A percentile compares a stretch with the other conserved stretches of the same genome.
Conservation (phyloP, 2,888 invertebrate species). For the Pemphredon lugubris region DNA sequence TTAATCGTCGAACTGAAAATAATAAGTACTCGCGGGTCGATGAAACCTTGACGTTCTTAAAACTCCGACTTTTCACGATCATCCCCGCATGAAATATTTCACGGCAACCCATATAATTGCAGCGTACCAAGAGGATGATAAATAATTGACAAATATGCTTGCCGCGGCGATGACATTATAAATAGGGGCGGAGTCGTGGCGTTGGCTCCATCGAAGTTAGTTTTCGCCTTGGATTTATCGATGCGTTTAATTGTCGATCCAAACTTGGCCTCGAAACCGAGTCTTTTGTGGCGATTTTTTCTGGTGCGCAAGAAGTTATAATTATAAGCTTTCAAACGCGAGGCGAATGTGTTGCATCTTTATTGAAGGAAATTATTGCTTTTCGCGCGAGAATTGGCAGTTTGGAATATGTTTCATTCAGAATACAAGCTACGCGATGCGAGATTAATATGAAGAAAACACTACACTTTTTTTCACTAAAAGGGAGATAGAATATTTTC, state of each 20-base stretch:
- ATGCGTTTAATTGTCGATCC: constrained; percentile 49
- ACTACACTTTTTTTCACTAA: too few species aligned
- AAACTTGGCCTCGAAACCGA: constrained; percentile 41
- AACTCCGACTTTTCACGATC: constrained; percentile 44
- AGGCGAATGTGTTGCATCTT: constrained; percentile 4
- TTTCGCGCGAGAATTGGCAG: too few species aligned
- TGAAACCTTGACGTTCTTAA: too few species aligned
- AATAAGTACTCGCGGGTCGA: too few species aligned
- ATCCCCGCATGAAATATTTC: constrained; percentile 35
- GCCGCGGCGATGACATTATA: constrained; percentile 24
- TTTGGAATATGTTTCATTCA: not conserved
- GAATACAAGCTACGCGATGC: too few species aligned
- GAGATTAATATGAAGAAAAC: too few species aligned
- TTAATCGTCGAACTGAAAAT: too few species aligned
- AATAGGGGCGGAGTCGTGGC: constrained; percentile 21
- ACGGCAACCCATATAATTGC: constrained; percentile 46
- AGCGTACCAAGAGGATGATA: constrained; percentile 48
- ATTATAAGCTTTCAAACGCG: constrained; percentile 30
- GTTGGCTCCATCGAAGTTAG: not conserved
- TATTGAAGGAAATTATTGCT: too few species aligned
- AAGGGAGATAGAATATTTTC: too few species aligned
- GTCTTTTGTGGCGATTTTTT: constrained; percentile 31
- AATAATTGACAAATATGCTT: constrained; percentile 55
- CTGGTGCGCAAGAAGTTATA: constrained; percentile 21
- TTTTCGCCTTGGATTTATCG: constrained; percentile 52